Percentiles rank a stretch among this genome's conserved stretches.
These are phyloP conservation scores for Pomacea maculata DNA, from an alignment of 1,140 invertebrate genomes.

Conservation along the genomic window DNA sequence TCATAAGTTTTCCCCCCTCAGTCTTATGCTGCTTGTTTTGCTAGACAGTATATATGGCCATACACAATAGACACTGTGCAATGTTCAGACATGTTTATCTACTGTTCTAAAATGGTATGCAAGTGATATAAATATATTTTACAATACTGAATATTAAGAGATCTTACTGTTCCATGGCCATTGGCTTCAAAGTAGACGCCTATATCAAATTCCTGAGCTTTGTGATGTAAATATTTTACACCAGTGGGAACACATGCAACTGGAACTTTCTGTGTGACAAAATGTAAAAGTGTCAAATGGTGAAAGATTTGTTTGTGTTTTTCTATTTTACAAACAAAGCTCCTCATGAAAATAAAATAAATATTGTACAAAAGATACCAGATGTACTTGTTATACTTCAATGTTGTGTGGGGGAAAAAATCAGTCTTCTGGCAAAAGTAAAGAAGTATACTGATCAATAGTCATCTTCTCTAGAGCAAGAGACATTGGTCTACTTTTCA, in stretches of 20 bases:
- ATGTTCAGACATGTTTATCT: too few species aligned
- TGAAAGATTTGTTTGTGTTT: too few species aligned
- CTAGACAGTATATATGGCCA: too few species aligned
- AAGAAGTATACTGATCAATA: too few species aligned
- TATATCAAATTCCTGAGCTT: conserved; percentile 90
- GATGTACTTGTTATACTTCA: neutral
- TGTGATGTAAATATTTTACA: conserved; percentile 97
- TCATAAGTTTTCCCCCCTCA: too few species aligned
- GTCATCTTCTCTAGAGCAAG: neutral
- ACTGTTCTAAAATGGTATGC: too few species aligned
- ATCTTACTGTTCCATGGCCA: conserved; percentile 90
- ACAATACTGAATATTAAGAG: conserved; percentile 6
- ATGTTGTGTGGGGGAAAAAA: neutral
- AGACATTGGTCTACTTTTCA: neutral
- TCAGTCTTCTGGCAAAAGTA: neutral
- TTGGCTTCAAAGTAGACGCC: conserved; percentile 99
- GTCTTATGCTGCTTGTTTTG: too few species aligned
- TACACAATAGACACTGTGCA: too few species aligned
- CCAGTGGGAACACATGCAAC: conserved; percentile 92
- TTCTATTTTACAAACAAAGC: too few species aligned
- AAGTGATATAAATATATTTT: too few species aligned
- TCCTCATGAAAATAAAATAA: too few species aligned
- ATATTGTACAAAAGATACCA: too few species aligned
- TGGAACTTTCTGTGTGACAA: conserved; percentile 78
- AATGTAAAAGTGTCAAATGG: neutral